Percentiles rank a stretch among this genome's conserved stretches.
These are phyloP conservation scores for Lasioglossum zephyrum DNA, from an alignment of 2,888 invertebrate genomes.

Conservation along the genomic window DNA sequence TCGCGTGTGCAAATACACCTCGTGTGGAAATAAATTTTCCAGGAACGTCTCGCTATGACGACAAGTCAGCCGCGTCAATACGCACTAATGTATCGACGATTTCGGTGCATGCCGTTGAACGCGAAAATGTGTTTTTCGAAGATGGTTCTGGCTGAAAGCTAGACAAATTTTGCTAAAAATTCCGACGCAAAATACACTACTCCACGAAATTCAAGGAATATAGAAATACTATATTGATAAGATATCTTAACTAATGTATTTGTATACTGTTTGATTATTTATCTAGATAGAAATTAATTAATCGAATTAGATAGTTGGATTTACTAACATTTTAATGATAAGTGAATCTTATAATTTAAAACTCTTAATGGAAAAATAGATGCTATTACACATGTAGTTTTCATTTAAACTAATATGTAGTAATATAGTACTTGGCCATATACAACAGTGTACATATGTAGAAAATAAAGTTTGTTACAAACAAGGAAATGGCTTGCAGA, in stretches of 20 bases:
- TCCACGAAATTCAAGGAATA: not conserved
- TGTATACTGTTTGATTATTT: not conserved
- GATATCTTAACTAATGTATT: not conserved
- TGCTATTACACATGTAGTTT: not conserved
- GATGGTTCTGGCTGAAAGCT: not conserved
- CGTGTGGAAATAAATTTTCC: conserved; percentile 41
- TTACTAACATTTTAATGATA: too few relatives aligned
- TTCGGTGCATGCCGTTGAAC: not conserved
- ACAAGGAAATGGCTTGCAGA: not conserved
- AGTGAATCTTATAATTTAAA: too few relatives aligned
- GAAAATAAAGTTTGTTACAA: not conserved
- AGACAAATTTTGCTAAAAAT: not conserved
- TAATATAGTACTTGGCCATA: not conserved
- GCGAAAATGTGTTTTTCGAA: not conserved
- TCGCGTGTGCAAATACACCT: conserved; percentile 40
- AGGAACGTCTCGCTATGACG: conserved; percentile 14
- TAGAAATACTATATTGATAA: not conserved
- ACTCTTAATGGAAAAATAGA: not conserved
- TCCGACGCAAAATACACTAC: too few relatives aligned
- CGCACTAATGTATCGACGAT: conserved; percentile 27
- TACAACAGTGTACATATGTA: not conserved
- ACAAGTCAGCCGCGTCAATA: conserved; percentile 26
- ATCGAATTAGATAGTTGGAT: not conserved
- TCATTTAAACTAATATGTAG: not conserved
- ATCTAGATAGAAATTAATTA: not conserved